phyloP scores from a whole-genome alignment of 2,113 vertebrate genomes.

The Empidonax traillii region DNA sequence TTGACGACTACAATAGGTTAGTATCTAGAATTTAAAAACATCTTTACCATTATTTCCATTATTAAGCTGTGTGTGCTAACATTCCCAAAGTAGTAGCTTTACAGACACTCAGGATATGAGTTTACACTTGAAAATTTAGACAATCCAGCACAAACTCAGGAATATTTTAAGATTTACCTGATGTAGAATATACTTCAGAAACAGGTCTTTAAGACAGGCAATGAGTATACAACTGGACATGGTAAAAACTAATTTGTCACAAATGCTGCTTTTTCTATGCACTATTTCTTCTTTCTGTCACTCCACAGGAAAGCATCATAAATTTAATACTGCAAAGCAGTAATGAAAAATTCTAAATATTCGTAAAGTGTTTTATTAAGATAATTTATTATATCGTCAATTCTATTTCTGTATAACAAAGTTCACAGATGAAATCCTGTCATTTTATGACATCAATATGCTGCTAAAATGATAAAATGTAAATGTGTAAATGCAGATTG shows the following conservation, averaged over 20 bases:
- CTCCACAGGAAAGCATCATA: neutral
- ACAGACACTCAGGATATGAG: neutral
- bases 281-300: neutral
- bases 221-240: neutral
- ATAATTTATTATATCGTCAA: conserved; percentile 16
- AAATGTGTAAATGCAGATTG: neutral
- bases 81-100: neutral
- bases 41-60: neutral
- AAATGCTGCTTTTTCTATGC: neutral
- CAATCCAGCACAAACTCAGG: neutral
- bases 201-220: neutral
- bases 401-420: neutral
- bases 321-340: neutral
- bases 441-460: neutral
- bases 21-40: neutral
- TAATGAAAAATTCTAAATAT: neutral
- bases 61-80: neutral
- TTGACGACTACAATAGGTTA: neutral
- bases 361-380: neutral
- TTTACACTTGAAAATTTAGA: neutral
- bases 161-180: neutral
- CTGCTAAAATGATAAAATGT: neutral
- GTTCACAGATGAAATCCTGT: neutral
- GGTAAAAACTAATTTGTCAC: neutral
- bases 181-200: neutral